A percentile compares a stretch with the other conserved stretches of the same genome.
Conservation (phyloP, 1,140 invertebrate species). For the Drosophila willistoni region DNA sequence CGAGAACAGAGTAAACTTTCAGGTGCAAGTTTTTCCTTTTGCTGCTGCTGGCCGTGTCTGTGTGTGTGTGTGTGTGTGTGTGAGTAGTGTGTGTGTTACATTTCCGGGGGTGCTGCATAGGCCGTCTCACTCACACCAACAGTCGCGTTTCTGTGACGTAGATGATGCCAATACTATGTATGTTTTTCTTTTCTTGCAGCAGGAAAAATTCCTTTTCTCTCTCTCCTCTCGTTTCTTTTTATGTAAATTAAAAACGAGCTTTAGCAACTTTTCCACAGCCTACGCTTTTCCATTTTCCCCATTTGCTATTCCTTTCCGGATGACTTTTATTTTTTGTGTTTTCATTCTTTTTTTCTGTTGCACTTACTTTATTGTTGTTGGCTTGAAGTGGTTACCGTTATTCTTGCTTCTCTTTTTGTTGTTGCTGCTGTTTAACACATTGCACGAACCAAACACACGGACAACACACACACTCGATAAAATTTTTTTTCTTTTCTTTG, state of each 20-base stretch:
- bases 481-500: background rate
- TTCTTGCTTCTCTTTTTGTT: background rate
- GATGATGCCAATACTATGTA: constrained; percentile 44
- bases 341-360: constrained; percentile 18
- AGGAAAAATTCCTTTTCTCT: constrained; percentile 58
- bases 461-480: constrained; percentile 18
- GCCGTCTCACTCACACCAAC: constrained; percentile 48
- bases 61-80: constrained; percentile 37
- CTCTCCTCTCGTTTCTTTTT: constrained; percentile 22
- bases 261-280: constrained; percentile 12
- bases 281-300: background rate
- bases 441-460: constrained; percentile 24
- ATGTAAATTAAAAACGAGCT: constrained; percentile 48
- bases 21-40: constrained; percentile 77
- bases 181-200: constrained; percentile 45
- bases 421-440: constrained; percentile 17
- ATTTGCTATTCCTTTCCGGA: constrained; percentile 18
- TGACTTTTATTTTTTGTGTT: constrained; percentile 8
- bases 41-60: constrained; percentile 21
- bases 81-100: constrained; percentile 58
- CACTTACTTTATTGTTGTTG: constrained; percentile 13
- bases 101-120: constrained; percentile 69
- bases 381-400: background rate
- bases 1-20: constrained; percentile 63
- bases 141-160: constrained; percentile 66